Evolutionary conservation across 1,140 invertebrate species (phyloP).

Genomic region (Saccostrea glomerata): DNA sequence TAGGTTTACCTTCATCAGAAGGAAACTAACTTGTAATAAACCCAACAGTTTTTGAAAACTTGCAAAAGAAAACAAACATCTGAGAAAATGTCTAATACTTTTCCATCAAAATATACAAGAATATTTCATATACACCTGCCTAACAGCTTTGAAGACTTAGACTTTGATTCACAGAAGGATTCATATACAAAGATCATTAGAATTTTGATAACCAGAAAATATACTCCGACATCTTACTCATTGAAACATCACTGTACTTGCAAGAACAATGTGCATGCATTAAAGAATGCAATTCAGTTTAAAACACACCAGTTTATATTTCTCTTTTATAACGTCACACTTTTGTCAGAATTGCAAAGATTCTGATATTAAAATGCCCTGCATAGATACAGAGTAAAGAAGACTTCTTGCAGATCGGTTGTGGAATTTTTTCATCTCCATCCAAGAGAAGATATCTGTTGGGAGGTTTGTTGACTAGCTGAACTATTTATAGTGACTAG

Average conservation of each 20-base stretch:
- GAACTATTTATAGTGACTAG: slow-evolving; percentile 27
- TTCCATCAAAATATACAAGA: neutral
- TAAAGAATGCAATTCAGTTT: neutral
- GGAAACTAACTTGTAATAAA: neutral
- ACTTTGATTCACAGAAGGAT: neutral
- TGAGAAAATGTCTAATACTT: neutral
- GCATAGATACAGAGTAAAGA: neutral
- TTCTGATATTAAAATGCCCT: neutral
- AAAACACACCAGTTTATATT: neutral
- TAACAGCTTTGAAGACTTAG: neutral
- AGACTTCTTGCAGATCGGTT: neutral
- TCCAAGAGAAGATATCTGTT: slow-evolving; percentile 10
- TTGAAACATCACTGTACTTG: neutral
- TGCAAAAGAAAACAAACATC: neutral
- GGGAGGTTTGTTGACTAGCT: neutral
- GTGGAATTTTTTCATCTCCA: neutral
- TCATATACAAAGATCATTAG: neutral
- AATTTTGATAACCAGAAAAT: neutral
- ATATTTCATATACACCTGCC: neutral
- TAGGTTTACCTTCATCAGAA: neutral
- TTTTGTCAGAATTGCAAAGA: neutral
- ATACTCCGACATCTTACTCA: neutral
- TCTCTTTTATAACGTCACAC: neutral
- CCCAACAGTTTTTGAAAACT: neutral
- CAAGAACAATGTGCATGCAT: neutral